Evolutionary conservation across 2,797 vertebrate species (phyloP).

Genomic region (Gadopsis bispinosus): DNA sequence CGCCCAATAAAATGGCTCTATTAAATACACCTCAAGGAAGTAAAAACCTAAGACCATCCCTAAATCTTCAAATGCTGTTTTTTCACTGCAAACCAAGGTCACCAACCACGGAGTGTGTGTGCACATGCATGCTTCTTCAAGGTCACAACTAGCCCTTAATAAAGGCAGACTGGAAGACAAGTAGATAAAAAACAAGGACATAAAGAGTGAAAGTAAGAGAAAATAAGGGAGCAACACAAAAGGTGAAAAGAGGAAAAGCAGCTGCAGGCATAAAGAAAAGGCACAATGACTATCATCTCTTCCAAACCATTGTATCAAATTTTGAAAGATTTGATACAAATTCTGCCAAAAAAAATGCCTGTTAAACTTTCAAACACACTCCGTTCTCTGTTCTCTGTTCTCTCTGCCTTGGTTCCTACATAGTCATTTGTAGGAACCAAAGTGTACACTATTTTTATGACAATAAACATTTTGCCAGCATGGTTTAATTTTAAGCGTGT

Average conservation of each 20-base stretch:
- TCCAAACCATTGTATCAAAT: neutral
- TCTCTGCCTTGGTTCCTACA: too few relatives aligned
- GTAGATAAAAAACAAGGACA: neutral
- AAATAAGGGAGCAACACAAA: neutral
- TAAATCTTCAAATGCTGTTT: slow-evolving; percentile 70
- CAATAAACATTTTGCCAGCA: neutral
- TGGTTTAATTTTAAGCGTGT: neutral
- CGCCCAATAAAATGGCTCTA: slow-evolving; percentile 65
- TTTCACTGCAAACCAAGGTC: slow-evolving; percentile 66
- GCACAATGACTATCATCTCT: neutral
- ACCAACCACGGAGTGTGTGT: slow-evolving; percentile 24
- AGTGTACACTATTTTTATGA: neutral
- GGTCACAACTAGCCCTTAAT: slow-evolving; percentile 32
- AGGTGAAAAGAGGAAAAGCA: neutral
- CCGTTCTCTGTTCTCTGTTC: neutral
- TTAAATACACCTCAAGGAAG: slow-evolving; percentile 62
- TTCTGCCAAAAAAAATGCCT: neutral
- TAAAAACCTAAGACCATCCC: slow-evolving; percentile 55
- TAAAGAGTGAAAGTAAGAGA: neutral
- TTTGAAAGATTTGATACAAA: neutral
- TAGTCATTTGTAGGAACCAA: neutral
- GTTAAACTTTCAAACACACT: neutral
- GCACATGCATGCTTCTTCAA: slow-evolving; percentile 22
- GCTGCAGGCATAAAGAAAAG: neutral
- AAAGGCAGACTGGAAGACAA: neutral